These are phyloP conservation scores for Ceyx cyanopectus DNA, from an alignment of 2,113 vertebrate species.

Conservation along the genomic window DNA sequence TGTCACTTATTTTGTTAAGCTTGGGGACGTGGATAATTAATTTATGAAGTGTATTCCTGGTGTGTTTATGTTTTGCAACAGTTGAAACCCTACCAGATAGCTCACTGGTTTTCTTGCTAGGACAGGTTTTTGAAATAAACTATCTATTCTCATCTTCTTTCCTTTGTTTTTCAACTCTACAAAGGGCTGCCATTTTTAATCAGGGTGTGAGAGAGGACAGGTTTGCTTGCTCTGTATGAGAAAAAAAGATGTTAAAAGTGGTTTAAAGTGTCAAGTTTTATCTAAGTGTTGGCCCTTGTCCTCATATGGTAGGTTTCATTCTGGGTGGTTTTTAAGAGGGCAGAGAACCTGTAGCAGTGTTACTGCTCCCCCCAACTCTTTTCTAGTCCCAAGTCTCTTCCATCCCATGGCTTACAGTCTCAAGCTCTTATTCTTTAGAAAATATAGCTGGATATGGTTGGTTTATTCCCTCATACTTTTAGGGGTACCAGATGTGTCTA, in stretches of 20 bases:
- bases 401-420: neutral
- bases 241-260: neutral
- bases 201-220: neutral
- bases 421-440: neutral
- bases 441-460: neutral
- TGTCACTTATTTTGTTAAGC: neutral
- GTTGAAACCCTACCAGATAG: neutral
- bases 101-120: neutral
- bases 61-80: neutral
- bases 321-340: neutral
- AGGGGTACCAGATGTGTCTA: neutral
- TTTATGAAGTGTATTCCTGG: neutral
- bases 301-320: neutral
- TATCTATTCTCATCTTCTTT: neutral
- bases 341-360: rapidly evolving
- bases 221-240: neutral
- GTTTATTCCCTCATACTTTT: neutral
- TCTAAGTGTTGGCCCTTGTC: neutral
- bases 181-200: neutral
- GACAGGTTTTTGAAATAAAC: neutral
- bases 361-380: neutral
- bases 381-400: neutral
- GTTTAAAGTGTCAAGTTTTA: neutral
- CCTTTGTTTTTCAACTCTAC: neutral
- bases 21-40: neutral